Conservation (phyloP, 2,888 invertebrate species). For the Rhamnusium bicolor region DNA sequence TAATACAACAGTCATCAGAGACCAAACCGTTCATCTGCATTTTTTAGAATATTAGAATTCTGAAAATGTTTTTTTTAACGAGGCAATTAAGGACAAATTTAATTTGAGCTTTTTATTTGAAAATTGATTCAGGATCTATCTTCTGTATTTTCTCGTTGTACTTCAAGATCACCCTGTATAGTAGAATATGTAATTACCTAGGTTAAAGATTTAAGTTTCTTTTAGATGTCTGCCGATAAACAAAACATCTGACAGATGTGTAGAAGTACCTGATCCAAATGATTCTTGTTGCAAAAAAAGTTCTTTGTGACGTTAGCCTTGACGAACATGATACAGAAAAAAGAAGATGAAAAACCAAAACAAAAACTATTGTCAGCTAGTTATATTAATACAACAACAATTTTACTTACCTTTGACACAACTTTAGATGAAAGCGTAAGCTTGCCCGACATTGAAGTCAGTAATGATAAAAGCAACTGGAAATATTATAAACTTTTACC, state of each 20-base stretch:
- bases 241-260: slow-evolving; percentile 81
- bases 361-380: slow-evolving; percentile 64
- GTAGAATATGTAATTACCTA: too few relatives aligned
- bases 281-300: slow-evolving; percentile 89
- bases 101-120: too few relatives aligned
- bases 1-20: too few relatives aligned
- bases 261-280: slow-evolving; percentile 85
- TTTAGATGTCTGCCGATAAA: slow-evolving; percentile 76
- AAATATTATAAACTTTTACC: slow-evolving; percentile 69
- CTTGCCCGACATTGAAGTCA: slow-evolving; percentile 67
- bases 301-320: slow-evolving; percentile 88
- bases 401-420: slow-evolving; percentile 68
- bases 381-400: slow-evolving; percentile 68
- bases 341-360: slow-evolving; percentile 60
- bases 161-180: too few relatives aligned
- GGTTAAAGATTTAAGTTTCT: not conserved
- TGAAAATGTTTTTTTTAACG: too few relatives aligned
- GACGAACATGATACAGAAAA: slow-evolving; percentile 80
- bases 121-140: too few relatives aligned
- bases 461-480: slow-evolving; percentile 69
- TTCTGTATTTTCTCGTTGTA: too few relatives aligned
- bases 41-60: too few relatives aligned
- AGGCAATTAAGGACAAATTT: too few relatives aligned
- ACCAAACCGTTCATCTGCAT: too few relatives aligned
- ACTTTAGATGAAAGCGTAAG: slow-evolving; percentile 64